A percentile compares a stretch with the other conserved stretches of the same genome.
Evolutionary conservation across 37 sponge, comb jelly and placozoan species (phyloP).

Genomic region (Geodia barretti): DNA sequence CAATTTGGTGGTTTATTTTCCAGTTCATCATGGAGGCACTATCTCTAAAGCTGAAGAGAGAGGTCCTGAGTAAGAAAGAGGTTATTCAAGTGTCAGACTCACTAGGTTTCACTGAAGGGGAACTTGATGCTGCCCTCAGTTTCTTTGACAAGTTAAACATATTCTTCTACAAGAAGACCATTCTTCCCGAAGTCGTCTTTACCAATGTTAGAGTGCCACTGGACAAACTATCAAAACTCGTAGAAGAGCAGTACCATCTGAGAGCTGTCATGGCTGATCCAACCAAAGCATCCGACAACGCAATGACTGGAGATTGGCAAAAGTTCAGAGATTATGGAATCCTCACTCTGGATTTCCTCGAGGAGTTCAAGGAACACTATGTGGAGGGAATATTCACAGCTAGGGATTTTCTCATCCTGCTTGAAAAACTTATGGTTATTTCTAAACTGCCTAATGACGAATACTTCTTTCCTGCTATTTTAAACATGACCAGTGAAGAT

Average conservation of each 20-base stretch:
- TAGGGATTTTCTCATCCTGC: neutral
- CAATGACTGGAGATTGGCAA: neutral
- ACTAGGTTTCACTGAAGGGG: neutral
- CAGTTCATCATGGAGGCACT: neutral
- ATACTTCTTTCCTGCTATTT: neutral
- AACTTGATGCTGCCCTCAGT: neutral
- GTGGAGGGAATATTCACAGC: neutral
- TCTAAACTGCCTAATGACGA: neutral
- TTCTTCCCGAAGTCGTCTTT: conserved; percentile 1
- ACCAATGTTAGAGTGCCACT: neutral
- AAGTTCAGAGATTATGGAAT: conserved; percentile 7
- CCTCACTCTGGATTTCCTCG: neutral
- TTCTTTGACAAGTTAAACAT: neutral
- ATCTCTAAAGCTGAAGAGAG: neutral
- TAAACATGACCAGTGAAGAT: neutral
- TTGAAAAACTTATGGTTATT: neutral
- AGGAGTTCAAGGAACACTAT: conserved; percentile 1
- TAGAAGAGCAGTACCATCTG: neutral
- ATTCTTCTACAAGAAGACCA: neutral
- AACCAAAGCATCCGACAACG: neutral
- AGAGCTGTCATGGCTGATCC: too few species aligned
- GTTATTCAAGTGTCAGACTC: neutral
- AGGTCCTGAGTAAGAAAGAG: neutral
- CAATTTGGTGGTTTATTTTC: neutral
- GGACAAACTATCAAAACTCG: neutral